These are phyloP conservation scores for Hoplodrina ambigua DNA, from an alignment of 2,888 invertebrate species.

Conservation along the genomic window DNA sequence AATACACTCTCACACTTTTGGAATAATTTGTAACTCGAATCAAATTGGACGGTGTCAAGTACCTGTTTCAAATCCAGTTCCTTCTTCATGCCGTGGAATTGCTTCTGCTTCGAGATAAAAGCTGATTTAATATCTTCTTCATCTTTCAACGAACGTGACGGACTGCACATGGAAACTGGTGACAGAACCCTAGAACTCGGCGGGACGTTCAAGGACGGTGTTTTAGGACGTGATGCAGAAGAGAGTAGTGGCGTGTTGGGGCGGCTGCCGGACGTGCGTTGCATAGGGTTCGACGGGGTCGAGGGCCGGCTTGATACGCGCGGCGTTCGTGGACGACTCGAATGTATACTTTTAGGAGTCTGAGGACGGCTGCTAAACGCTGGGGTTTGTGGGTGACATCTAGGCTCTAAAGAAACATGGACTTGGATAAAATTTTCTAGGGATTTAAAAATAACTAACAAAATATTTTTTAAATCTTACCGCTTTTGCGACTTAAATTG, in stretches of 20 bases:
- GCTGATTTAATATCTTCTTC: slow-evolving; percentile 74
- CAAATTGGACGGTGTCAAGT: neutral
- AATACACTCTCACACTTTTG: no score
- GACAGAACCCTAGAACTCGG: slow-evolving; percentile 46
- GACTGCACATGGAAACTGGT: slow-evolving; percentile 46
- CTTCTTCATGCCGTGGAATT: slow-evolving; percentile 82
- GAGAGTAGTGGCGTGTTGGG: slow-evolving; percentile 74
- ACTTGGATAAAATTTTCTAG: neutral
- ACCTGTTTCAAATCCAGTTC: slow-evolving; percentile 88
- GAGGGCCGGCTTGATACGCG: slow-evolving; percentile 71
- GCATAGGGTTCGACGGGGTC: slow-evolving; percentile 71
- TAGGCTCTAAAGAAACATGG: slow-evolving; percentile 57
- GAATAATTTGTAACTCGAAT: no score
- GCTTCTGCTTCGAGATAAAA: slow-evolving; percentile 74
- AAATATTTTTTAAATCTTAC: slow-evolving; percentile 17
- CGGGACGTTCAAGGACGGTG: slow-evolving; percentile 57
- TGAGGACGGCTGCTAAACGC: slow-evolving; percentile 73
- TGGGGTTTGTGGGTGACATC: slow-evolving; percentile 67
- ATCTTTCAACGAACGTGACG: slow-evolving; percentile 59
- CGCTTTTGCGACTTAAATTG: slow-evolving; percentile 33
- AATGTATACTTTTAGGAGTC: slow-evolving; percentile 75
- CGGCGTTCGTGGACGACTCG: slow-evolving; percentile 80
- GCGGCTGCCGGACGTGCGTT: slow-evolving; percentile 71
- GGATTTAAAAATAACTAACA: no score
- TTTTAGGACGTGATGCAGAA: slow-evolving; percentile 64